phyloP scores from a whole-genome alignment of 2,113 vertebrate genomes.

The Nanorana parkeri region DNA sequence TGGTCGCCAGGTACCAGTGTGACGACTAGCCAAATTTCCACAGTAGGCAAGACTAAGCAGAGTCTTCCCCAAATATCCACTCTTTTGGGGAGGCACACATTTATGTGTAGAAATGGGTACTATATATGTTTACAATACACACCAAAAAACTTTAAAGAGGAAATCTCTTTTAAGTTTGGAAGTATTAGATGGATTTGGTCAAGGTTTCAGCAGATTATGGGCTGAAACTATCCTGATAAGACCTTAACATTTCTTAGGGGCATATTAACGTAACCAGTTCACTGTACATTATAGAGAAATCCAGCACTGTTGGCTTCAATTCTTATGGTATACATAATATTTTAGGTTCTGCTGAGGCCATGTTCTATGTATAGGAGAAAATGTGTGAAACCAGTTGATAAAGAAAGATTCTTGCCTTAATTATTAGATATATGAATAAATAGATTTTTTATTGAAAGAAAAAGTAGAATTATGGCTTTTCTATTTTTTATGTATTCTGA shows the following conservation, averaged over 20 bases:
- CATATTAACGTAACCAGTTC: neutral
- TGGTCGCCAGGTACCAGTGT: too few species aligned
- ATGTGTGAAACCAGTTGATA: neutral
- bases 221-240: neutral
- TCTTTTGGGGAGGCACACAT: too few species aligned
- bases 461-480: neutral
- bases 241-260: neutral
- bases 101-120: too few species aligned
- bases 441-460: neutral
- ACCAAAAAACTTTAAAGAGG: too few species aligned
- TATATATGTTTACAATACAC: too few species aligned
- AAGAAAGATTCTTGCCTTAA: conserved; percentile 46
- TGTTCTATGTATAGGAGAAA: neutral
- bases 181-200: too few species aligned
- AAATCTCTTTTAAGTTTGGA: too few species aligned
- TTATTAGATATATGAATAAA: conserved; percentile 43
- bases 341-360: neutral
- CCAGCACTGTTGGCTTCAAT: neutral
- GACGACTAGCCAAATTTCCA: too few species aligned
- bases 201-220: too few species aligned
- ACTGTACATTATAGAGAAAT: neutral
- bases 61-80: too few species aligned
- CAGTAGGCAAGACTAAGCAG: too few species aligned
- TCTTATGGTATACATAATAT: conserved; percentile 9
- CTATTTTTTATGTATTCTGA: too few species aligned